Evolutionary conservation across 2,797 vertebrate genomes (phyloP).

Genomic region (Chelmon rostratus): DNA sequence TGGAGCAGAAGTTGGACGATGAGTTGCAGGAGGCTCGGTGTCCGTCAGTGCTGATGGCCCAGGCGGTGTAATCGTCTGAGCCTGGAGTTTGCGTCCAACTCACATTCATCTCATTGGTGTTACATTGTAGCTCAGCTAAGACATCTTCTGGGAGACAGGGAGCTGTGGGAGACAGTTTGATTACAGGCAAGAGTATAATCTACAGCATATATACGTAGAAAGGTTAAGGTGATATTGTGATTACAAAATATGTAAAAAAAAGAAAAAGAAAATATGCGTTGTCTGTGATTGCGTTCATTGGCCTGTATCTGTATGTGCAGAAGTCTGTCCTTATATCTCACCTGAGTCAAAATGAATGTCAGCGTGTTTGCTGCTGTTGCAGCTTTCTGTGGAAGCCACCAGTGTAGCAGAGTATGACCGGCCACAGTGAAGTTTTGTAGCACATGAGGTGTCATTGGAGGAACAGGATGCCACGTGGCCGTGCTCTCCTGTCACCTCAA

Average conservation of each 20-base stretch:
- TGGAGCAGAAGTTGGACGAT: conserved; percentile 70
- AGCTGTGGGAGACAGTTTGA: conserved; percentile 54
- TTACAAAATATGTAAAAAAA: no score
- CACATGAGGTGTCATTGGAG: conserved; percentile 69
- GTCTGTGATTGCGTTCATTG: neutral
- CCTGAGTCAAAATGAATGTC: conserved; percentile 76
- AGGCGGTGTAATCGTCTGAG: conserved; percentile 76
- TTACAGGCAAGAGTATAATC: neutral
- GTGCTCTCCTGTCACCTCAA: conserved; percentile 66
- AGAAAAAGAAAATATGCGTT: no score
- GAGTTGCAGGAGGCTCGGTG: conserved; percentile 73
- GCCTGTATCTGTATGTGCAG: neutral
- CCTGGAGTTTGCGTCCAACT: conserved; percentile 70
- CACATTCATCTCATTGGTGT: conserved; percentile 73
- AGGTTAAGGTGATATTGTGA: neutral
- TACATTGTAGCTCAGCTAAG: conserved; percentile 68
- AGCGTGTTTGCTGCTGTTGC: conserved; percentile 72
- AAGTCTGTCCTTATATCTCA: conserved; percentile 49
- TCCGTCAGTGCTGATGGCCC: conserved; percentile 72
- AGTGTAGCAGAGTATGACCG: conserved; percentile 70
- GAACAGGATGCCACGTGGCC: conserved; percentile 73
- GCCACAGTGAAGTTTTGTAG: conserved; percentile 74
- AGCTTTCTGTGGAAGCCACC: conserved; percentile 74
- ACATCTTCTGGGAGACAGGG: conserved; percentile 79
- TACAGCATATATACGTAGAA: neutral